phyloP scores from a whole-genome alignment of 2,797 vertebrate species.

The Eospalax fontanierii region DNA sequence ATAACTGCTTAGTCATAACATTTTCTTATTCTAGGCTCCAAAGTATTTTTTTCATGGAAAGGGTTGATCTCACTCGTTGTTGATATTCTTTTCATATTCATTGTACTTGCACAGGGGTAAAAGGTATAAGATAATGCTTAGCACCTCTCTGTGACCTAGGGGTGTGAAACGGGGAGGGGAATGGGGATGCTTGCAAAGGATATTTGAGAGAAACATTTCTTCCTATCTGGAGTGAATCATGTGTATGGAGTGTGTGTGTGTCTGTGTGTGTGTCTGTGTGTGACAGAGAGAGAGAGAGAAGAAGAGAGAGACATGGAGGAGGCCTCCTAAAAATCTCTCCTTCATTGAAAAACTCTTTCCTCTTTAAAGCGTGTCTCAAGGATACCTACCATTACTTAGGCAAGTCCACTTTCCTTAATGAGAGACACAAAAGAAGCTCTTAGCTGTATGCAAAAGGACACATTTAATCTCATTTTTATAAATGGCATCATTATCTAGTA shows the following conservation, averaged over 20 bases:
- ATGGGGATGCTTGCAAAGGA: too few relatives aligned
- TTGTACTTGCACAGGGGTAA: neutral
- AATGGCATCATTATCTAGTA: neutral
- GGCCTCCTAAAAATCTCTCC: neutral
- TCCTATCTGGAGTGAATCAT: neutral
- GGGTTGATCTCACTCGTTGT: neutral
- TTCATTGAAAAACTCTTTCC: neutral
- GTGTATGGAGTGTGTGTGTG: neutral
- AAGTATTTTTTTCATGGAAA: constrained; percentile 9
- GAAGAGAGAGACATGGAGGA: neutral
- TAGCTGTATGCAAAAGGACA: neutral
- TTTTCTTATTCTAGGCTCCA: neutral
- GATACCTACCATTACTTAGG: neutral
- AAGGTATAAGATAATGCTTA: neutral
- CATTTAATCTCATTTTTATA: neutral
- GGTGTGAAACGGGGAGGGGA: neutral
- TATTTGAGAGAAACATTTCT: neutral
- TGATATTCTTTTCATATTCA: constrained; percentile 7
- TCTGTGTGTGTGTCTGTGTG: neutral
- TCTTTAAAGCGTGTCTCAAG: neutral
- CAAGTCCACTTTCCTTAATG: neutral
- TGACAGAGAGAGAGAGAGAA: neutral
- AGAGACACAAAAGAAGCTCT: neutral
- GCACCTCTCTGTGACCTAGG: neutral
- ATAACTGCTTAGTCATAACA: neutral